phyloP scores from a whole-genome alignment of 2,113 vertebrate species.

The Pogonocichla stellata region DNA sequence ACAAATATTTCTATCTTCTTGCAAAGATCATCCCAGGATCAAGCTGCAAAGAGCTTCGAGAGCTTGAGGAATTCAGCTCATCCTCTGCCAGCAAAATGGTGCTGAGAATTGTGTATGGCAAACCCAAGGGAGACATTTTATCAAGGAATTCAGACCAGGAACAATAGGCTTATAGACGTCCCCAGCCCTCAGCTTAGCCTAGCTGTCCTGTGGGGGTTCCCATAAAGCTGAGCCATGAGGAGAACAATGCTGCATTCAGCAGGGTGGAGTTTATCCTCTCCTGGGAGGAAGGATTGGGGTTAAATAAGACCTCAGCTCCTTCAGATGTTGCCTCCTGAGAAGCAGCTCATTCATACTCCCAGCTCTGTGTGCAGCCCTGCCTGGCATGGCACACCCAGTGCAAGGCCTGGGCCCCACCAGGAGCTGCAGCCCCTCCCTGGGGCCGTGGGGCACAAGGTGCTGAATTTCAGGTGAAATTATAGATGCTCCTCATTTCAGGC shows the following conservation, averaged over 20 bases:
- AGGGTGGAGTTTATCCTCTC: not conserved
- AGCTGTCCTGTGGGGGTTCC: not conserved
- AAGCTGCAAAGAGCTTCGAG: not conserved
- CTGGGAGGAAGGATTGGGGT: not conserved
- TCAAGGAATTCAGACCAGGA: not conserved
- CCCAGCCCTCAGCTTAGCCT: not conserved
- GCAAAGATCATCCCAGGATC: not conserved
- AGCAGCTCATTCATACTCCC: not conserved
- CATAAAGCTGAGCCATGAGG: not conserved
- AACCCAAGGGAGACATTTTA: not conserved
- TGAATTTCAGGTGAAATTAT: no score
- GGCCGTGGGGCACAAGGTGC: not conserved
- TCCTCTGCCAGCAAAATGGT: not conserved
- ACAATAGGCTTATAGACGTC: not conserved
- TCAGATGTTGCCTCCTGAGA: not conserved
- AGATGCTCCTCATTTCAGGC: no score
- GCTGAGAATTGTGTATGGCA: not conserved
- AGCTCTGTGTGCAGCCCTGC: not conserved
- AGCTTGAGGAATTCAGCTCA: not conserved
- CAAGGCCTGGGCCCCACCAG: no score
- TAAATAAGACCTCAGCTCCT: not conserved
- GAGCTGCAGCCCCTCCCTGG: not conserved
- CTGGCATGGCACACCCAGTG: not conserved
- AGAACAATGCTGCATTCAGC: not conserved
- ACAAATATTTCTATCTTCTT: not conserved